These are phyloP conservation scores for Belgica antarctica DNA, from an alignment of 2,888 invertebrate species.

Conservation along the genomic window DNA sequence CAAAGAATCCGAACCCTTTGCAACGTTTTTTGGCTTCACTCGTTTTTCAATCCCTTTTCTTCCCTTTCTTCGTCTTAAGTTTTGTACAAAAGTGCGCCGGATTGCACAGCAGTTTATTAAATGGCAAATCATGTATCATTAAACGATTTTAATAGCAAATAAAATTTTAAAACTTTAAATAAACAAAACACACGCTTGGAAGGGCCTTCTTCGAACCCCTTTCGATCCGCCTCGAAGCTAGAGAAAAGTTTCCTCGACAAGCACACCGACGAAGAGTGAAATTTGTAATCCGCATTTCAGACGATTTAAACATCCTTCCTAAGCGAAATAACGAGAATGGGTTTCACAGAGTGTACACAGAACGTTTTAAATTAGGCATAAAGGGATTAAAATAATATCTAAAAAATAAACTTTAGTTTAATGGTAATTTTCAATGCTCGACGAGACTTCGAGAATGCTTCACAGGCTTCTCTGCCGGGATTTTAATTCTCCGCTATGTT, in stretches of 20 bases:
- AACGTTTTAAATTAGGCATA: constrained; percentile 40
- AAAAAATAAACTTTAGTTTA: constrained; percentile 39
- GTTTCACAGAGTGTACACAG: not conserved
- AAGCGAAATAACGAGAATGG: not conserved
- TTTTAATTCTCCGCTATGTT: too few species aligned
- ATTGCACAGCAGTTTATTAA: constrained; percentile 30
- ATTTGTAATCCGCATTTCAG: constrained; percentile 41
- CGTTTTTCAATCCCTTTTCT: not conserved
- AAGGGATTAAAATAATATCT: constrained; percentile 41
- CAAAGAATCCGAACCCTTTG: too few species aligned
- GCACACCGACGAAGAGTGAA: not conserved
- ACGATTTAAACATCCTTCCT: constrained; percentile 32
- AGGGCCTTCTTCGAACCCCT: not conserved
- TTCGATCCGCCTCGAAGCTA: too few species aligned
- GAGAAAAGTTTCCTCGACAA: not conserved
- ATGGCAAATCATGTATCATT: constrained; percentile 41
- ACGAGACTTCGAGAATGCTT: not conserved
- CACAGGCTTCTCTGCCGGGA: not conserved
- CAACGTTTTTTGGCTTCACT: not conserved
- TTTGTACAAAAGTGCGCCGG: not conserved
- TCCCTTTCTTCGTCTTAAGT: not conserved
- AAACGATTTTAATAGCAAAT: constrained; percentile 31
- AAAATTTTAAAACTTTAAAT: constrained; percentile 37
- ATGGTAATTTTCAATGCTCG: constrained; percentile 29
- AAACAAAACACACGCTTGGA: constrained; percentile 28